These are phyloP conservation scores for Paramuricea clavata DNA, from an alignment of 92 coral and sea anemone species.

Conservation along the genomic window DNA sequence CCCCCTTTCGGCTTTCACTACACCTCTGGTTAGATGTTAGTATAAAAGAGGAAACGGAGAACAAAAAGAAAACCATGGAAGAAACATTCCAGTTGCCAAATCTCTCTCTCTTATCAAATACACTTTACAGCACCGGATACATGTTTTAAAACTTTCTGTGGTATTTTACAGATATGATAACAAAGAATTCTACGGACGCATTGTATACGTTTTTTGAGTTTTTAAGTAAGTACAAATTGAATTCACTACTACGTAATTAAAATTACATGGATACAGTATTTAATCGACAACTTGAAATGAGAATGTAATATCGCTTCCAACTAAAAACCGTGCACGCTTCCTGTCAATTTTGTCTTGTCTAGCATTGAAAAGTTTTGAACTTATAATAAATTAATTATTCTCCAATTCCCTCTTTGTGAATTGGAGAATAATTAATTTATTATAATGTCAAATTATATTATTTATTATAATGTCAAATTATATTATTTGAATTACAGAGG, in stretches of 20 bases:
- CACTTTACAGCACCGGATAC: background rate
- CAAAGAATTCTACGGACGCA: slow-evolving; percentile 89
- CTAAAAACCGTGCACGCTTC: background rate
- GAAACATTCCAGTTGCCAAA: no score
- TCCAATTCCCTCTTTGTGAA: no score
- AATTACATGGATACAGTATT: no score
- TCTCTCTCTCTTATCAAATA: background rate
- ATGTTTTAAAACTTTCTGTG: background rate
- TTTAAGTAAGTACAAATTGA: slow-evolving; percentile 74
- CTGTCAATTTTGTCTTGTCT: background rate
- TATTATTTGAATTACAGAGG: slow-evolving; percentile 2
- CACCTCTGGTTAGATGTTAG: no score
- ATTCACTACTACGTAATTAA: background rate
- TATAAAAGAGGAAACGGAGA: no score
- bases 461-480: background rate
- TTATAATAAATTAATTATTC: no score
- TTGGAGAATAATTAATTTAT: no score
- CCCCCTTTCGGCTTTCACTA: no score
- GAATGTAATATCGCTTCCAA: no score
- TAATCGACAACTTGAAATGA: no score
- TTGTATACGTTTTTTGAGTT: slow-evolving; percentile 82
- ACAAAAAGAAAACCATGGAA: no score
- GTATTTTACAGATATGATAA: slow-evolving; percentile 76
- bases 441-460: no score
- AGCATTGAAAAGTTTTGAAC: background rate